These are phyloP conservation scores for Hypotaenidia okinawae DNA, from an alignment of 2,797 vertebrate genomes.

Conservation along the genomic window DNA sequence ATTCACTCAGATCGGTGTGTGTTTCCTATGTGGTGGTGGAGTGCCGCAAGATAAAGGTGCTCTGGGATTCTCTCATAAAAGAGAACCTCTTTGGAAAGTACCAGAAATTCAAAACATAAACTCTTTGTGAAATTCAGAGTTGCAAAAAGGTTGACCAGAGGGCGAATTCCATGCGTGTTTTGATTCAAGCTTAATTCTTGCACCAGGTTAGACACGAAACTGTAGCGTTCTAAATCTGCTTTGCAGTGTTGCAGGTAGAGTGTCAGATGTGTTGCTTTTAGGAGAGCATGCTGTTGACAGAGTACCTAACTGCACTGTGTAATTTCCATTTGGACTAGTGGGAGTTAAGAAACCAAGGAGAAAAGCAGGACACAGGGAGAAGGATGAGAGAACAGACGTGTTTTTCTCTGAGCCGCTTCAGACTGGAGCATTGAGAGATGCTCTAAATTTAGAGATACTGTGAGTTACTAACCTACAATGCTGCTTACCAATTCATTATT, in stretches of 20 bases:
- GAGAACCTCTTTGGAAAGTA: background rate
- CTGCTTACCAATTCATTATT: background rate
- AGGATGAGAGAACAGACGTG: background rate
- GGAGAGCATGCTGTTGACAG: background rate
- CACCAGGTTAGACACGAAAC: background rate
- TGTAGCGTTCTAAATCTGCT: background rate
- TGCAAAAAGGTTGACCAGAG: background rate
- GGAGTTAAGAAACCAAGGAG: background rate
- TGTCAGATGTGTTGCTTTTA: background rate
- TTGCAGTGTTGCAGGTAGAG: background rate
- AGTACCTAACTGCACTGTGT: background rate
- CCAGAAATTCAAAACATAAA: background rate
- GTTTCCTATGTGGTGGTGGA: accelerated
- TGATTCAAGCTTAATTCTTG: background rate
- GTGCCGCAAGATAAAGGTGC: background rate
- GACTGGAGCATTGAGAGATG: background rate
- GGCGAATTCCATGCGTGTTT: accelerated
- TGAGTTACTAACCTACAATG: background rate
- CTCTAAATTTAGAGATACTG: background rate
- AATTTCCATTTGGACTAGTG: background rate
- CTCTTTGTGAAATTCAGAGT: background rate
- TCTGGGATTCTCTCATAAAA: background rate
- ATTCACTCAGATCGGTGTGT: background rate
- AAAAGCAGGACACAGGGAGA: background rate
- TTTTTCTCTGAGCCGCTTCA: background rate